These are phyloP conservation scores for Athalia cordata DNA, from an alignment of 2,888 invertebrate species.

Conservation along the genomic window DNA sequence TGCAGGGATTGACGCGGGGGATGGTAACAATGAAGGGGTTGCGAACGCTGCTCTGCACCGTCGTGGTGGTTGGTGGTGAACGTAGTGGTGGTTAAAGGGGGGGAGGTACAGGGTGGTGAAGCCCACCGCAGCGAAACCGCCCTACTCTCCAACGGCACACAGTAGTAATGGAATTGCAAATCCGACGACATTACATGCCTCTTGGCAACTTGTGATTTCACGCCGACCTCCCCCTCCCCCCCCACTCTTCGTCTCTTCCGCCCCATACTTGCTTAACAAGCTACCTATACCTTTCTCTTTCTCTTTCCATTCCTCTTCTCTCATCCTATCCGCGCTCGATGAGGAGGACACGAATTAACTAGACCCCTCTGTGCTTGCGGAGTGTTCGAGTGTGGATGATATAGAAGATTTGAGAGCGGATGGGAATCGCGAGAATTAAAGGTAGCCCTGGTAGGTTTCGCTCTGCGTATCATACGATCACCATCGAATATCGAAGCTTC, in stretches of 20 bases:
- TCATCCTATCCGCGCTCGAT: constrained; percentile 38
- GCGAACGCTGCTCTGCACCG: not conserved
- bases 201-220: constrained; percentile 71
- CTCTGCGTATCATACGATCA: not conserved
- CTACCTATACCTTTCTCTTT: constrained; percentile 46
- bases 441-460: not conserved
- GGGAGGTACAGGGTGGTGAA: not conserved
- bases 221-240: constrained; percentile 52
- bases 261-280: constrained; percentile 33
- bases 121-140: constrained; percentile 42
- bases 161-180: constrained; percentile 70
- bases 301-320: constrained; percentile 51
- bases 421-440: constrained; percentile 9
- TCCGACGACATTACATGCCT: constrained; percentile 70
- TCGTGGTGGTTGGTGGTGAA: not conserved
- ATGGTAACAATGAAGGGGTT: constrained; percentile 2
- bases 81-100: constrained; percentile 2
- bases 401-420: constrained; percentile 25
- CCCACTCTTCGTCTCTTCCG: constrained; percentile 16
- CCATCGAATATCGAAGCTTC: not conserved
- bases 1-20: constrained; percentile 10
- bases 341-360: constrained; percentile 62
- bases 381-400: constrained; percentile 48
- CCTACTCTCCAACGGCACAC: constrained; percentile 54
- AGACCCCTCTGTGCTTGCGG: constrained; percentile 50